These are phyloP conservation scores for Phaethornis superciliosus DNA, from an alignment of 2,113 vertebrate genomes.

Conservation along the genomic window DNA sequence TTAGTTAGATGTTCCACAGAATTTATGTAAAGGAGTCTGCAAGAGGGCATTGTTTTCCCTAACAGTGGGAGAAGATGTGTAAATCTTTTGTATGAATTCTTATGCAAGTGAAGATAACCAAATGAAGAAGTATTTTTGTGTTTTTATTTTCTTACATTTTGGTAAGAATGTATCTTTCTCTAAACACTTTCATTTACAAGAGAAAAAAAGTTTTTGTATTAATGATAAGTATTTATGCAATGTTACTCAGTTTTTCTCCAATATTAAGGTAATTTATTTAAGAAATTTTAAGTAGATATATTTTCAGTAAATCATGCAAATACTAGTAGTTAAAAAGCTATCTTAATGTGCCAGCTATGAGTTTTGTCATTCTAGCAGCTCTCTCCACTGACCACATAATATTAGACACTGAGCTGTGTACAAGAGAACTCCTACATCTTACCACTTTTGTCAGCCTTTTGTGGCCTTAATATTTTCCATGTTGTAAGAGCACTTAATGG, in stretches of 20 bases:
- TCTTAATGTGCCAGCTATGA: not conserved
- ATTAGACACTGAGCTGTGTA: not conserved
- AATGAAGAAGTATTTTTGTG: not conserved
- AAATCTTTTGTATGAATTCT: not conserved
- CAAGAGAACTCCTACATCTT: not conserved
- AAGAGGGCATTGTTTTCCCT: not conserved
- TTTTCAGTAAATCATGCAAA: not conserved
- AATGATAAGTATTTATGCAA: not conserved
- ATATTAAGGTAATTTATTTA: not conserved
- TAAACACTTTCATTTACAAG: not conserved
- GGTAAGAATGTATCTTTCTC: not conserved
- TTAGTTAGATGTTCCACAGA: not conserved
- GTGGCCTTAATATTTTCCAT: not conserved
- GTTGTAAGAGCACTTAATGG: not conserved
- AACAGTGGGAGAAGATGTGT: not conserved
- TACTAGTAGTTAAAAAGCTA: not conserved
- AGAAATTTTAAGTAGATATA: not conserved
- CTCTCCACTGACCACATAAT: not conserved
- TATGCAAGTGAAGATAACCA: not conserved
- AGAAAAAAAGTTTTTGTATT: not conserved
- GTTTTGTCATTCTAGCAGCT: not conserved
- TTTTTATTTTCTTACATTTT: not conserved
- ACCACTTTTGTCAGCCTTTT: not conserved
- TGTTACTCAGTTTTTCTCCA: not conserved
- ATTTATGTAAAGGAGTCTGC: not conserved